Conservation (phyloP, 1,140 invertebrate genomes). For the Choristoneura fumiferana region DNA sequence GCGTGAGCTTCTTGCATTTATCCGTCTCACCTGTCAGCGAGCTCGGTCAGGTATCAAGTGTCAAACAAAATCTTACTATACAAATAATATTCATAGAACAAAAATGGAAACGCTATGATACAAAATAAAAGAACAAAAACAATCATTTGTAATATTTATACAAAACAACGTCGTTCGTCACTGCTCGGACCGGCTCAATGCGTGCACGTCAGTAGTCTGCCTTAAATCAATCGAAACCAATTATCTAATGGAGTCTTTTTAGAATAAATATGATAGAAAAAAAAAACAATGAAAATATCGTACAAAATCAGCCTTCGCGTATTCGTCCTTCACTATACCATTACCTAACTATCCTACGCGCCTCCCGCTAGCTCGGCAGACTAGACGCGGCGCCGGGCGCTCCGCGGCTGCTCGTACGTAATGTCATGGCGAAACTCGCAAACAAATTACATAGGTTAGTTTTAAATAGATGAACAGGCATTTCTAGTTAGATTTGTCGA, state of each 20-base stretch:
- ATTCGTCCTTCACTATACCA: slow-evolving; percentile 43
- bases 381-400: no score
- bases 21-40: slow-evolving; percentile 16
- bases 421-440: slow-evolving; percentile 1
- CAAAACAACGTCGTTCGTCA: slow-evolving; percentile 2
- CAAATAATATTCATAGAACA: slow-evolving; percentile 45
- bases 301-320: slow-evolving; percentile 59
- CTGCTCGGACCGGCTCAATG: not conserved
- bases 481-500: not conserved
- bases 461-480: no score
- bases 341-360: slow-evolving; percentile 31
- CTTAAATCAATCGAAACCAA: slow-evolving; percentile 13
- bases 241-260: slow-evolving; percentile 22
- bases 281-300: slow-evolving; percentile 33
- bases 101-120: slow-evolving; percentile 50
- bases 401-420: no score
- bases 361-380: slow-evolving; percentile 24
- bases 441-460: no score
- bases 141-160: slow-evolving; percentile 21
- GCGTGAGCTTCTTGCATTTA: not conserved
- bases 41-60: slow-evolving; percentile 27
- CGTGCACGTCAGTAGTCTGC: not conserved
- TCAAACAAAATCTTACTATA: slow-evolving; percentile 52
- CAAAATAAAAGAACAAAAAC: slow-evolving; percentile 48
- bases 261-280: slow-evolving; percentile 22